Evolutionary conservation across 2,888 invertebrate genomes (phyloP).

Genomic region (Amaurobius ferox): DNA sequence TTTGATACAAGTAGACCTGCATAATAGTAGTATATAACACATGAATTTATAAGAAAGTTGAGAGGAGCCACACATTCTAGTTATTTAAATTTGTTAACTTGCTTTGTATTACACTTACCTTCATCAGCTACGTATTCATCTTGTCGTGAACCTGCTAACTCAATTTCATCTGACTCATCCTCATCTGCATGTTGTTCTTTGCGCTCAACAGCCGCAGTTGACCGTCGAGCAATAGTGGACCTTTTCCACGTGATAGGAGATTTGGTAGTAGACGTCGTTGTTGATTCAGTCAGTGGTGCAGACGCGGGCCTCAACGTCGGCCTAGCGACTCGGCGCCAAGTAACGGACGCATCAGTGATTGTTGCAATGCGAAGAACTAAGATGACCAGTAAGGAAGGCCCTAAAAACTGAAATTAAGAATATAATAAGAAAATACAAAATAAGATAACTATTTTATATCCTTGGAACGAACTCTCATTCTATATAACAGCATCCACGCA

Average conservation of each 20-base stretch:
- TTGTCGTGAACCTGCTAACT: constrained; percentile 32
- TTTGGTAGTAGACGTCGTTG: constrained; percentile 15
- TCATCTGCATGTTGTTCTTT: not conserved
- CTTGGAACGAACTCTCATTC: too few species aligned
- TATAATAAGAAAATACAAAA: too few species aligned
- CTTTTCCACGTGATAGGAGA: constrained; percentile 48
- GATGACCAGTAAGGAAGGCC: not conserved
- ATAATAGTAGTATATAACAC: too few species aligned
- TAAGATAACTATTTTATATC: too few species aligned
- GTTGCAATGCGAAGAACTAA: constrained; percentile 19
- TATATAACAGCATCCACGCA: too few species aligned
- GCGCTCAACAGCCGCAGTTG: constrained; percentile 16
- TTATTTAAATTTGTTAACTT: too few species aligned
- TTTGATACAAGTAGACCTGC: too few species aligned
- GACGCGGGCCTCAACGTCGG: not conserved
- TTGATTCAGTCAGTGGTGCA: not conserved
- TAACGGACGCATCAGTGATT: constrained; percentile 24
- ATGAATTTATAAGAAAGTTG: too few species aligned
- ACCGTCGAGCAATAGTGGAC: constrained; percentile 39
- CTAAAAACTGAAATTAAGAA: not conserved
- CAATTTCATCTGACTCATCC: constrained; percentile 31
- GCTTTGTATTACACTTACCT: too few species aligned
- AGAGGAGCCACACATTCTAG: too few species aligned
- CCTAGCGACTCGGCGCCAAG: constrained; percentile 27
- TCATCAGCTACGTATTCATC: not conserved